A percentile compares a stretch with the other conserved stretches of the same genome.
These are phyloP conservation scores for Alexandromys fortis DNA, from an alignment of 2,113 vertebrate species.

Conservation along the genomic window DNA sequence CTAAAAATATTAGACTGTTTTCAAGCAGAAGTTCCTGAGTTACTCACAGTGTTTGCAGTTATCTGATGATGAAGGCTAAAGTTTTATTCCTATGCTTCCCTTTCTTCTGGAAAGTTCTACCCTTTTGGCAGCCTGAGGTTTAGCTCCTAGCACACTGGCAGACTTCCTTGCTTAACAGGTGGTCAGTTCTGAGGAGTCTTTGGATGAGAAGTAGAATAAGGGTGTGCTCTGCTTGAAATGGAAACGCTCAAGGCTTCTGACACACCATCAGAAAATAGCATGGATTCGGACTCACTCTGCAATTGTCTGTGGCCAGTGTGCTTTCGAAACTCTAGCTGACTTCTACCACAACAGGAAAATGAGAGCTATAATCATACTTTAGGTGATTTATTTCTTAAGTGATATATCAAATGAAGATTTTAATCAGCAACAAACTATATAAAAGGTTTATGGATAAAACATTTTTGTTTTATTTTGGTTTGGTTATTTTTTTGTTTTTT, in stretches of 20 bases:
- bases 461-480: not conserved
- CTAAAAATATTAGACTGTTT: conserved; percentile 25
- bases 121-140: not conserved
- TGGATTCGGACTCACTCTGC: not conserved
- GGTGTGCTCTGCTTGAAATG: conserved; percentile 41
- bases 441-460: conserved; percentile 17
- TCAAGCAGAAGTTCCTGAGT: conserved; percentile 31
- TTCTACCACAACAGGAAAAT: not conserved
- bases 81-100: not conserved
- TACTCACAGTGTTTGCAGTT: conserved; percentile 22
- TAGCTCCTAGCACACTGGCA: not conserved
- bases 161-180: not conserved
- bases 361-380: not conserved
- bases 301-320: not conserved
- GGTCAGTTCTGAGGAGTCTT: not conserved
- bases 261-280: not conserved
- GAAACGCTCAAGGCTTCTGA: conserved; percentile 31
- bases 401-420: not conserved
- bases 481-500: too few species aligned
- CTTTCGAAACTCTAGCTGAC: not conserved
- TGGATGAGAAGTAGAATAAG: not conserved
- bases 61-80: not conserved
- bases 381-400: not conserved
- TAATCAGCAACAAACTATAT: not conserved
- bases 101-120: conserved; percentile 12